phyloP scores from a whole-genome alignment of 92 coral and sea anemone species.

The Epizoanthus rinbou region DNA sequence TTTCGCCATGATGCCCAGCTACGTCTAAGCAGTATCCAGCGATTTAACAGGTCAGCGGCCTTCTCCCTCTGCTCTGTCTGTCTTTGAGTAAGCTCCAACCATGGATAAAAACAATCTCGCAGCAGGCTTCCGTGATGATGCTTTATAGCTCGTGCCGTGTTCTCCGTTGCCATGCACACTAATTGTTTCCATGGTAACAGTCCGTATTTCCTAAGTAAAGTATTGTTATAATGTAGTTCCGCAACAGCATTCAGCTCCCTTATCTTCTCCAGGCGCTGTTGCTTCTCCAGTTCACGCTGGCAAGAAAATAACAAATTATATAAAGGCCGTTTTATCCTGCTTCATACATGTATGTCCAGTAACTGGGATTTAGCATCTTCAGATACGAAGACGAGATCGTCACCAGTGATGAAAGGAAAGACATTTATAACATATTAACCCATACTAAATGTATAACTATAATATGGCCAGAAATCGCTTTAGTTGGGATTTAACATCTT shows the following conservation, averaged over 20 bases:
- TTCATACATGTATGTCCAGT: no score
- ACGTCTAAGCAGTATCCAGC: conserved; percentile 64
- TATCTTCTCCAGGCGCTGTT: conserved; percentile 75
- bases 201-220: conserved; percentile 80
- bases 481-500: no score
- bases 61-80: conserved; percentile 63
- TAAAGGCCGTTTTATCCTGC: background rate
- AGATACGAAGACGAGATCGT: no score
- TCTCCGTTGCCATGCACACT: conserved; percentile 67
- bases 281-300: conserved; percentile 93
- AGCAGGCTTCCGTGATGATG: conserved; percentile 59
- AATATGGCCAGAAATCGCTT: no score
- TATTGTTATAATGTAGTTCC: conserved; percentile 70
- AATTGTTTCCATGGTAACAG: conserved; percentile 92
- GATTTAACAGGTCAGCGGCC: conserved; percentile 74
- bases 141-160: conserved; percentile 64
- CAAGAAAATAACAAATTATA: background rate
- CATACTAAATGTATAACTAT: no score
- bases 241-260: conserved; percentile 73
- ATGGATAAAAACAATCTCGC: conserved; percentile 76
- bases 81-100: conserved; percentile 72
- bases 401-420: no score
- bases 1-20: conserved; percentile 95
- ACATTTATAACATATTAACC: no score
- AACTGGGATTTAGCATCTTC: no score